These are phyloP conservation scores for Grus americana DNA, from an alignment of 2,113 vertebrate genomes.

Conservation along the genomic window DNA sequence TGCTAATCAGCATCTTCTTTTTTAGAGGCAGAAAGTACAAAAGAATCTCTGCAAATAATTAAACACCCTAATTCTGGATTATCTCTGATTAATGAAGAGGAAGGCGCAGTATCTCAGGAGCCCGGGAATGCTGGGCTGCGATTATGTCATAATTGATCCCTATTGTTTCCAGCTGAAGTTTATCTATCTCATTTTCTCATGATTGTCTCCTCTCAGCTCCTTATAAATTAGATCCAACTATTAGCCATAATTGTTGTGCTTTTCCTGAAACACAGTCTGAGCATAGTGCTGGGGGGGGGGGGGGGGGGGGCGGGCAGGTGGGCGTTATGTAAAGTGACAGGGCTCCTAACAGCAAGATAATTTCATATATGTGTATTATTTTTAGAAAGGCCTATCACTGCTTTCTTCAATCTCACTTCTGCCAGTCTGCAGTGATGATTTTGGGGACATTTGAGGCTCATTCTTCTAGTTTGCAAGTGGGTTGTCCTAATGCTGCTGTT, in stretches of 20 bases:
- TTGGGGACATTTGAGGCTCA: not conserved
- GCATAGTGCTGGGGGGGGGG: not conserved
- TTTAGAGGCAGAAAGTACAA: slow-evolving; percentile 48
- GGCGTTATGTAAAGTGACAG: not conserved
- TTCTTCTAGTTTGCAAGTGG: not conserved
- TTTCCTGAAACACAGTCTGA: not conserved
- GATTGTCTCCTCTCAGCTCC: slow-evolving; percentile 40
- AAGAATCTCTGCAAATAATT: slow-evolving; percentile 66
- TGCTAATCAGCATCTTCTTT: slow-evolving; percentile 53
- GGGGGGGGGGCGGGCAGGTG: too few species aligned
- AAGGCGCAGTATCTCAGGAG: slow-evolving; percentile 31
- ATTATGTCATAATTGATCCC: slow-evolving; percentile 67
- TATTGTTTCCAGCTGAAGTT: slow-evolving; percentile 56
- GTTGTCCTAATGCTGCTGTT: not conserved
- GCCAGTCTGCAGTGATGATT: not conserved
- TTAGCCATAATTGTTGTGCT: not conserved
- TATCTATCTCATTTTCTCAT: slow-evolving; percentile 63
- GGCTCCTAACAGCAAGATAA: not conserved
- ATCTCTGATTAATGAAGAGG: slow-evolving; percentile 65
- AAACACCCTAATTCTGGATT: slow-evolving; percentile 64
- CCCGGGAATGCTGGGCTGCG: not conserved
- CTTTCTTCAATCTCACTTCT: not conserved
- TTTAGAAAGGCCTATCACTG: not conserved
- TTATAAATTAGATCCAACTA: slow-evolving; percentile 60
- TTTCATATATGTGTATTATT: not conserved